These are phyloP conservation scores for Gari tellinella DNA, from an alignment of 2,888 invertebrate genomes.

Conservation along the genomic window DNA sequence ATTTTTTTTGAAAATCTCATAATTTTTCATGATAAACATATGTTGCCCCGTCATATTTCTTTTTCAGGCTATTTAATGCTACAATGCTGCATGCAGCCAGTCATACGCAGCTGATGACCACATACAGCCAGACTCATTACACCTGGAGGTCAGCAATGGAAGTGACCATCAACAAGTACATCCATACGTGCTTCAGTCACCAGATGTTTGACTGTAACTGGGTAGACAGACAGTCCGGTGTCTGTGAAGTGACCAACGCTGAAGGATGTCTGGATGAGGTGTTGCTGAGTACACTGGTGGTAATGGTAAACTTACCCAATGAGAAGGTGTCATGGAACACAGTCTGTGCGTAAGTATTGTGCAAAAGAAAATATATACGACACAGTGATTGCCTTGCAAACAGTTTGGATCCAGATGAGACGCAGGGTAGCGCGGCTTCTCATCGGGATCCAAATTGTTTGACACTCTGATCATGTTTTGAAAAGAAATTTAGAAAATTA, in stretches of 20 bases:
- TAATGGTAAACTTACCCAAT: slow-evolving; percentile 21
- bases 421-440: too few relatives aligned
- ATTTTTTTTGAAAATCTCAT: too few relatives aligned
- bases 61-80: slow-evolving; percentile 42
- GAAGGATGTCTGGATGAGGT: slow-evolving; percentile 35
- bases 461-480: not conserved
- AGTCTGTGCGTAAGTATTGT: slow-evolving; percentile 30
- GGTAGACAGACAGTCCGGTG: slow-evolving; percentile 22
- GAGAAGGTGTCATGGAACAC: slow-evolving; percentile 30
- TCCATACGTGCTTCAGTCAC: slow-evolving; percentile 24
- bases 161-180: slow-evolving; percentile 31
- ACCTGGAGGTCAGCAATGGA: slow-evolving; percentile 40
- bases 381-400: too few relatives aligned
- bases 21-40: too few relatives aligned
- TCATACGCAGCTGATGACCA: slow-evolving; percentile 20
- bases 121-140: slow-evolving; percentile 19
- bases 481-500: not conserved
- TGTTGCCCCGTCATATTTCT: too few relatives aligned
- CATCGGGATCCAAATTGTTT: too few relatives aligned
- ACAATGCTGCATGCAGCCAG: slow-evolving; percentile 30
- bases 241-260: slow-evolving; percentile 31
- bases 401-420: too few relatives aligned
- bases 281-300: slow-evolving; percentile 40
- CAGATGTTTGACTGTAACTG: slow-evolving; percentile 35
- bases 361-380: not conserved